Base-by-base conservation (phyloP, 1,140 invertebrate genomes). In the Aethina tumida region DNA sequence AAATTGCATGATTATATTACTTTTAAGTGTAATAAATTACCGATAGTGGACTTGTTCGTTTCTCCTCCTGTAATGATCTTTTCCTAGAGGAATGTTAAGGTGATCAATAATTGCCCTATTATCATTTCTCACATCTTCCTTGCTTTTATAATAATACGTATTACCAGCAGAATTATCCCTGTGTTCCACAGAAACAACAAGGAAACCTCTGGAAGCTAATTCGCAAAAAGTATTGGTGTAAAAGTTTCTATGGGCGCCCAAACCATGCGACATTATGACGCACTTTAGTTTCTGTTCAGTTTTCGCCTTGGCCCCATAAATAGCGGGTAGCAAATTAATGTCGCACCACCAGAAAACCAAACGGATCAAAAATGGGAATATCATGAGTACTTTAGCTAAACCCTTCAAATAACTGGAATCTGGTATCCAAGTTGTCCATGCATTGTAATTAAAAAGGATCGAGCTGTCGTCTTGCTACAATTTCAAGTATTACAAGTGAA, bases 241-340 rank as follows among this genome's bases (percentile, higher is more conserved):
- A 15, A 74, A 62, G 16, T 73, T 75, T 39, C 79, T 58, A 47
- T 69, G 70, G 0, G 70, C 75, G 12, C 73, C 74, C 21, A 80
- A 62, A 7, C 79, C 79, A 58, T 83, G 79, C 1, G 77, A 79
- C 47, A 81, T 73, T 9, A 82, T 57, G 16, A 81, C 47, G 5
- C 79, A 67, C 20, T 77, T 78, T 43, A 74, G 55, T 62, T 57
- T 64, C 28, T 43, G 15, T n/a, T 46, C 42, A 9, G 35, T 44
- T 52, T 33, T 38, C 43, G 52, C 20, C 56, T 53, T 46, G 45
- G 62, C 68, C 30, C 73, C 69, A 59, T 69, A 73, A 20, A 74
- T 43, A 0, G 65, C 69, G 2, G 77, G 77, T 39, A 77, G 28
- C n/a, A 20, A 41, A 18, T 36, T 51, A 46, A n/a, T n/a, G n/a